Evolutionary conservation across 2,888 invertebrate genomes (phyloP), one percentile per base, ranked within the genome.

Genomic region (Trichogramma evanescens): DNA sequence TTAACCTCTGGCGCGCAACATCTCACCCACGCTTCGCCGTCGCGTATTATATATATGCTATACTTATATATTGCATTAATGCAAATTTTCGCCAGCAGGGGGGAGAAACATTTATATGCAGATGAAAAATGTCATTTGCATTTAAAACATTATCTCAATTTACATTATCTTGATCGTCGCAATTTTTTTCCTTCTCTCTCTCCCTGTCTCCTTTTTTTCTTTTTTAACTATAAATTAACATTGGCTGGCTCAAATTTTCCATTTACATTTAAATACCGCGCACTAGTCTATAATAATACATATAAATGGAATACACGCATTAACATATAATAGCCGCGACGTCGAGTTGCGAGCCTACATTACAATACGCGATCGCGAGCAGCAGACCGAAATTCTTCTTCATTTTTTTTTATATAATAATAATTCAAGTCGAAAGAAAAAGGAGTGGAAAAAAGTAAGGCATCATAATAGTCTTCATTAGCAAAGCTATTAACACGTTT

Each of bases 401-500:
- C 63, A 59, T 61, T 62, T 60, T 61, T 57, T 56, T 57, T 52
- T 46, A 8, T 41, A 46, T 40, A 43, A 39, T 55, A 48, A 49
- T 55, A 49, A 42, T 26, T 51, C 51, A 26, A 26, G 26, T 26
- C 26, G 26, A 26, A 26, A 26, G 54, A 54, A 54, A 54, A 40
- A 49, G 42, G 48, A 55, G 49, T 48, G 48, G 48, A 48, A 55
- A 49, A 55, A 55, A 55, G 55, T 55, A 48, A 26, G 26, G 26
- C 26, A 26, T 26, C 26, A 26, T 26, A 26, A 26, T 26, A 26
- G 26, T 26, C 26, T 73, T 73, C 72, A 65, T 71, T 72, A 73
- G 73, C 70, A 71, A 7, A 40, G 66, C 72, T 71, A 73, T 75
- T 73, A 73, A 72, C 71, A 68, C 69, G 69, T 69, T 69, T 68